Base-by-base conservation (phyloP, 2,797 vertebrate genomes). In the Sebastes variabilis region DNA sequence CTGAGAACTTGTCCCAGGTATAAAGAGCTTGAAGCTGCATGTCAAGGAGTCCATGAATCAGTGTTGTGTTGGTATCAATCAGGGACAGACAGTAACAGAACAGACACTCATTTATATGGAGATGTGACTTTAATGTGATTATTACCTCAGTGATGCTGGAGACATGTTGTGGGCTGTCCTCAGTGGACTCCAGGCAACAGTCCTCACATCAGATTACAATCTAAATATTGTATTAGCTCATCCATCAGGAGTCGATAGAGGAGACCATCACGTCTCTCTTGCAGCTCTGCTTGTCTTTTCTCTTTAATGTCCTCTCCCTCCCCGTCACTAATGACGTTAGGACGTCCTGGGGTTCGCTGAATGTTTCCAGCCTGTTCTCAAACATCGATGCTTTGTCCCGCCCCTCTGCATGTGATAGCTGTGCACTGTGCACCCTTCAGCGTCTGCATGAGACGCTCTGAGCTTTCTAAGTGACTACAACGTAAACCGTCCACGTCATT, bases 221-320 rank as follows among this genome's bases (percentile, higher is more conserved):
- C 38, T 24, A 81, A 86, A 88, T 87, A 72, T 85, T 72, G 81
- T 76, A 87, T 89, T 79, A 85, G 72, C 87, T 86, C 83, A 90
- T 92, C 84, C 73, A 88, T 93, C 86, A 89, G 58, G 46, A 76
- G 64, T 75, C 69, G 74, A 73, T 66, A 68, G 77, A 89, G 71
- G 68, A 66, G 82, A 90, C 89, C 80, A 87, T 72, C 60, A 18
- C 34, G 75, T 84, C 65, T 79, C 59, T 83, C 32, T 12, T 61
- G 70, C 78, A 70, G 81, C 71, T 84, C 79, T 58, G 8, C 66
- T 88, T 54, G 32, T 81, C 77, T 70, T 59, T 38, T 10, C 65
- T 71, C 58, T 83, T 84, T 76, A 84, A 85, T 85, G 80, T 88
- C 77, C 71, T 87, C 29, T 66, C 25, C 9, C 25, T 65, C n/a